These are phyloP conservation scores for Carcinoscorpius rotundicauda DNA, from an alignment of 1,140 invertebrate species.

Conservation along the genomic window DNA sequence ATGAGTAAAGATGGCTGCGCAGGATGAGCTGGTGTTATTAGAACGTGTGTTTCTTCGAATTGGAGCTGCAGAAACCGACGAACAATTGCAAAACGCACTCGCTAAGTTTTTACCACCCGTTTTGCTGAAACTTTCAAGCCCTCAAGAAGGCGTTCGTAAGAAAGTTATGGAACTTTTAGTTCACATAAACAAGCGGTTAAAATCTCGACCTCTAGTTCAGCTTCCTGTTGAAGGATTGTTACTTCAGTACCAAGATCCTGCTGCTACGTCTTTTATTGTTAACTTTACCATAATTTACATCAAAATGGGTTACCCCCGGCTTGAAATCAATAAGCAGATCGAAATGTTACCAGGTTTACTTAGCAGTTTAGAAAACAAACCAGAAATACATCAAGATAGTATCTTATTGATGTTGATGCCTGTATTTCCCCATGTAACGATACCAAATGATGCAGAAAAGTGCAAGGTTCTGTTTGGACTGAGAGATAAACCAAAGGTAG, in stretches of 20 bases:
- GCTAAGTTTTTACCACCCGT: slow-evolving; percentile 79
- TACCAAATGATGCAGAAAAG: slow-evolving; percentile 50
- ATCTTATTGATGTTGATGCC: slow-evolving; percentile 67
- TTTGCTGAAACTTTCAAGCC: slow-evolving; percentile 71
- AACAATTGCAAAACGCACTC: slow-evolving; percentile 67
- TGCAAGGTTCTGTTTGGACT: slow-evolving; percentile 46
- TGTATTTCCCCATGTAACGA: slow-evolving; percentile 54
- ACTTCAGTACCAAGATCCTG: slow-evolving; percentile 62
- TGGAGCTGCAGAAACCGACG: slow-evolving; percentile 74
- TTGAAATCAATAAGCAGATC: slow-evolving; percentile 58
- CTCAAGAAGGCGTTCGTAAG: slow-evolving; percentile 66
- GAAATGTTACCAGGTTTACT: slow-evolving; percentile 60
- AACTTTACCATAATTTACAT: slow-evolving; percentile 92
- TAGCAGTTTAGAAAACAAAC: slow-evolving; percentile 63
- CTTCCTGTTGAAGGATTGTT: slow-evolving; percentile 74
- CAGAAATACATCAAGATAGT: slow-evolving; percentile 71
- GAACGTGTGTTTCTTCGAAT: slow-evolving; percentile 79
- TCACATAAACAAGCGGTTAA: slow-evolving; percentile 80
- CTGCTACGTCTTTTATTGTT: slow-evolving; percentile 64
- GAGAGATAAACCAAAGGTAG: slow-evolving; percentile 48
- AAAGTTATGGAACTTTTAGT: slow-evolving; percentile 88
- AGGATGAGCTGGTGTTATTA: slow-evolving; percentile 45
- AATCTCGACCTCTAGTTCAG: slow-evolving; percentile 66
- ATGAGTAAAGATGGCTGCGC: no score
- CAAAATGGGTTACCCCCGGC: slow-evolving; percentile 74